Conservation (phyloP, 2,113 vertebrate genomes). For the Apistogramma diplotaenia region DNA sequence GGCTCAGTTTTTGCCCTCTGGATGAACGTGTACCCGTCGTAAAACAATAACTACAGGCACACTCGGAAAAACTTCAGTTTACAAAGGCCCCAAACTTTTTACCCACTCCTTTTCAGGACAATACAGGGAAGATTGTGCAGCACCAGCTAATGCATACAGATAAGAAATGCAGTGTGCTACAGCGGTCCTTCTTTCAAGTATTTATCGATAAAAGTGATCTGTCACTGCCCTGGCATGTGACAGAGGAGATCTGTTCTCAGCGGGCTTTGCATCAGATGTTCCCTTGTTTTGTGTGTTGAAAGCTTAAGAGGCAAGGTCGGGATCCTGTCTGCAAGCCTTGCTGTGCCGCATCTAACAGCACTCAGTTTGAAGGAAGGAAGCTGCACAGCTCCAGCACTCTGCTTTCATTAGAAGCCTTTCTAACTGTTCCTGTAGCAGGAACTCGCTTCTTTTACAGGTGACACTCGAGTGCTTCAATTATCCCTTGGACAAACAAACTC, state of each 20-base stretch:
- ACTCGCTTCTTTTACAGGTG: constrained; percentile 25
- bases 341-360: constrained; percentile 17
- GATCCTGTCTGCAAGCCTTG: constrained; percentile 17
- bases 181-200: not conserved
- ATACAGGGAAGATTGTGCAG: constrained; percentile 56
- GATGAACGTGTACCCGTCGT: constrained; percentile 23
- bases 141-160: constrained; percentile 10
- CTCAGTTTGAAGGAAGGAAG: constrained; percentile 65
- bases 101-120: constrained; percentile 27
- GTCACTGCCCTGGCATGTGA: constrained; percentile 8
- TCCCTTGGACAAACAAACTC: not conserved
- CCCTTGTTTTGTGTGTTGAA: constrained; percentile 36
- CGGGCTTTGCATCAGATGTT: not conserved
- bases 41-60: constrained; percentile 26
- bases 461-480: not conserved
- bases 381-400: not conserved
- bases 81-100: not conserved
- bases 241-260: constrained; percentile 11
- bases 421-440: not conserved
- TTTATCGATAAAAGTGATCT: constrained; percentile 49
- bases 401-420: constrained; percentile 10
- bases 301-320: constrained; percentile 41
- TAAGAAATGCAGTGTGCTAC: constrained; percentile 23
- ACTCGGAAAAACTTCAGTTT: not conserved
- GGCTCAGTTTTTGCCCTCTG: constrained; percentile 14